Base-by-base conservation (phyloP, 2,888 invertebrate species). In the Caenorhabditis japonica region DNA sequence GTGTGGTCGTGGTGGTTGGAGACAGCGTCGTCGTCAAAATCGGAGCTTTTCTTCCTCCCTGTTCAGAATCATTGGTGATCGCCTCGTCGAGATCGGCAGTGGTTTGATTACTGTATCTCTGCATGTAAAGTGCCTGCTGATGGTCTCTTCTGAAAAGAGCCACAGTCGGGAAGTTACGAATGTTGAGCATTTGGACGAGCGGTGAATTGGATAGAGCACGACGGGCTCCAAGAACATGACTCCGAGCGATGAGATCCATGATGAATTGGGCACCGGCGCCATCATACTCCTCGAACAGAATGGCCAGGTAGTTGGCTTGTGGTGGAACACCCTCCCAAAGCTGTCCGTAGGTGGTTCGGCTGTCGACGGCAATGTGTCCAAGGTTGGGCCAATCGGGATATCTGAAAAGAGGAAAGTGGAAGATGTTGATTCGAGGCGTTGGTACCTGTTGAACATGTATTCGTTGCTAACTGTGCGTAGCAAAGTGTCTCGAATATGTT, bases 381-480 rank as follows among this genome's bases (percentile, higher is more conserved):
- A 87, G 77, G 49, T 77, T 77, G 36, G 87, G 87, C 87, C 87
- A 87, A 51, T 87, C 85, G n/a, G 79, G 77, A 53, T 87, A 87
- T 49, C 70, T 74, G 38, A 34, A 69, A 47, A 10, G 2, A 7
- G 7, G 30, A 30, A 10, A n/a, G n/a, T n/a, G n/a, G n/a, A n/a
- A n/a, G 5, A 17, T 0, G n/a, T 12, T 23, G 1, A 13, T 34
- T 17, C 4, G 30, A 49, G 7, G 4, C 10, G 4, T 15, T n/a
- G 17, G 8, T 60, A 76, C 44, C 82, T 62, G 49, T 77, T 79
- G 62, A 77, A 75, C 33, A 79, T 70, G 60, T 80, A 82, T 56
- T 82, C 82, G 66, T 82, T 82, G 58, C 59, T 60, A 34, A 82
- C 70, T 19, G 73, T 74, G 38, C 80, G 56, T 51, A 76, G 60